Evolutionary conservation across 2,797 vertebrate species (phyloP).

Genomic region (Rhadinocentrus ornatus): DNA sequence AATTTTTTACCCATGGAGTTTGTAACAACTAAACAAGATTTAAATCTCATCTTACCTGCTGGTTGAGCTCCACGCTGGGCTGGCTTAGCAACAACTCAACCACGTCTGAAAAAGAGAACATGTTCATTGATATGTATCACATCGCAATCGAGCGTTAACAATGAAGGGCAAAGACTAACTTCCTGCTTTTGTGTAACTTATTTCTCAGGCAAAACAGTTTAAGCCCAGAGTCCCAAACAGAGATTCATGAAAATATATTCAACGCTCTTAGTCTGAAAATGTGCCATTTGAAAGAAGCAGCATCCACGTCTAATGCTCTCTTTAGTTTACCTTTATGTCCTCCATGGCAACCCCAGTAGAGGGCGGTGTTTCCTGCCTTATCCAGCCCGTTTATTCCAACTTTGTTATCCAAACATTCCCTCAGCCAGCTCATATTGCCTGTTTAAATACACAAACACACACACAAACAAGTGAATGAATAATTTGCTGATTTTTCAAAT

Average conservation of each 20-base stretch:
- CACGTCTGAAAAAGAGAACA: slow-evolving; percentile 83
- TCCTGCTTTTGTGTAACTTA: slow-evolving; percentile 29
- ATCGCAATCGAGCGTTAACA: slow-evolving; percentile 22
- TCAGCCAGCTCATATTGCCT: slow-evolving; percentile 98
- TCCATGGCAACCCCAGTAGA: slow-evolving; percentile 97
- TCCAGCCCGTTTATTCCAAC: slow-evolving; percentile 97
- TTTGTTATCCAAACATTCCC: slow-evolving; percentile 96
- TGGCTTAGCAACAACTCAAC: slow-evolving; percentile 93
- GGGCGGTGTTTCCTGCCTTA: slow-evolving; percentile 96
- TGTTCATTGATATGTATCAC: not conserved
- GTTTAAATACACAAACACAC: slow-evolving; percentile 37
- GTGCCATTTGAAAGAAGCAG: not conserved
- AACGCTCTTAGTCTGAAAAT: not conserved
- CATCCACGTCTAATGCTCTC: not conserved
- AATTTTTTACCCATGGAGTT: not conserved
- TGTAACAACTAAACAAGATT: not conserved
- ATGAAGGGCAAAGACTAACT: slow-evolving; percentile 2
- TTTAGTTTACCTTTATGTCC: slow-evolving; percentile 90
- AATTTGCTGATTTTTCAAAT: slow-evolving; percentile 14
- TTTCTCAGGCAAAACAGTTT: slow-evolving; percentile 3
- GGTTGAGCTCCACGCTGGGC: slow-evolving; percentile 92
- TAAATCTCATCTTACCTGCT: slow-evolving; percentile 86
- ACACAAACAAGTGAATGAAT: not conserved
- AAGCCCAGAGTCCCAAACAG: not conserved
- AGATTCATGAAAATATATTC: not conserved